phyloP scores from a whole-genome alignment of 2,113 vertebrate species.

The Petrocephalus zakoni region DNA sequence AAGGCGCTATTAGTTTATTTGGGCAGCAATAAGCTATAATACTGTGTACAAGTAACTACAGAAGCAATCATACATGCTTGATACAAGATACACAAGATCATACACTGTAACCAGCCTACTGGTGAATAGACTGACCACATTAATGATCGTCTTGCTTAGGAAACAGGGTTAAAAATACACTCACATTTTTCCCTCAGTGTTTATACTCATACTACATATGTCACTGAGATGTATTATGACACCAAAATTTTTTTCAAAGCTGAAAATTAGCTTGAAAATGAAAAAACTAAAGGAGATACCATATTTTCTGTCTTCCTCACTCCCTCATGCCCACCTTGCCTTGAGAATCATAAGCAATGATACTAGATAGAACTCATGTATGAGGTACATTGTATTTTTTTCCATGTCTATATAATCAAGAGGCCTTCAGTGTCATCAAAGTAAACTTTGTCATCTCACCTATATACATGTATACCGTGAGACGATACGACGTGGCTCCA shows the following conservation, averaged over 20 bases:
- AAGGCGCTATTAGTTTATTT: neutral
- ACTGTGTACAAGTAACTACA: neutral
- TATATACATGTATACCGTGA: no score
- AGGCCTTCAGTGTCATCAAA: neutral
- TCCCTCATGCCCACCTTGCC: neutral
- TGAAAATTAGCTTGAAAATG: neutral
- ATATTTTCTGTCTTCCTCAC: neutral
- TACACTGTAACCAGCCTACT: neutral
- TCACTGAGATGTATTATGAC: neutral
- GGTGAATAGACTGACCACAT: neutral
- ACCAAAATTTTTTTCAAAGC: no score
- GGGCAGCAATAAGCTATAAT: neutral
- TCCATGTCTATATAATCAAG: neutral
- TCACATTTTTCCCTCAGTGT: neutral
- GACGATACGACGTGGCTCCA: no score
- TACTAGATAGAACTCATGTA: neutral
- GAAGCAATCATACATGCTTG: neutral
- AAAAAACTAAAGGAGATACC: neutral
- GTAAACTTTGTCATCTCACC: no score
- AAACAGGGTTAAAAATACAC: neutral
- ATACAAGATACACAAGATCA: neutral
- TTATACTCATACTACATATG: neutral
- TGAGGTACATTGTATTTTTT: neutral
- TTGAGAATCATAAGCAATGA: neutral
- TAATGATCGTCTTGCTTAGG: neutral